These are phyloP conservation scores for Melieria picta DNA, from an alignment of 2,888 invertebrate species.

Conservation along the genomic window DNA sequence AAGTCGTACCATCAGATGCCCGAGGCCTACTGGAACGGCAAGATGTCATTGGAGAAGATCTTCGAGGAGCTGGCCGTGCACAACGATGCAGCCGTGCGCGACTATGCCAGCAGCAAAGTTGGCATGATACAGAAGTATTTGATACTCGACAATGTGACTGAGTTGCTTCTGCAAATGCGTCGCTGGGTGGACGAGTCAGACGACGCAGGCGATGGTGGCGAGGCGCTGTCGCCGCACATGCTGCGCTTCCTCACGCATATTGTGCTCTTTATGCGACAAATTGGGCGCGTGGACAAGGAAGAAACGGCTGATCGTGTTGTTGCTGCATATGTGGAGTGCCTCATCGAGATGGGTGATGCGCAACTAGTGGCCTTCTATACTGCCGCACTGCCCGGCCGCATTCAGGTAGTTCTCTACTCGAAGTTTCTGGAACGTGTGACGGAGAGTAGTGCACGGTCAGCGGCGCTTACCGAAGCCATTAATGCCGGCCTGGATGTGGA, in stretches of 20 bases:
- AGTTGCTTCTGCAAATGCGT: conserved; percentile 77
- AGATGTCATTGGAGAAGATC: conserved; percentile 75
- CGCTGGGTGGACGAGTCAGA: conserved; percentile 71
- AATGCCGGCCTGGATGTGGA: conserved; percentile 84
- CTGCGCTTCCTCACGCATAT: conserved; percentile 85
- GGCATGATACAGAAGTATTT: conserved; percentile 85
- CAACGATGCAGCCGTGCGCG: conserved; percentile 68
- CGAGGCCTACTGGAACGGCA: conserved; percentile 76
- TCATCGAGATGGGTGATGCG: conserved; percentile 80
- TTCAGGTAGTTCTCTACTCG: conserved; percentile 75
- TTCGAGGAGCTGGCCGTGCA: conserved; percentile 75
- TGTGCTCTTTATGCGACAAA: conserved; percentile 81
- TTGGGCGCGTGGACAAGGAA: conserved; percentile 78
- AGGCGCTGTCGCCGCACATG: conserved; percentile 66
- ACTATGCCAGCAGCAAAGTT: conserved; percentile 71
- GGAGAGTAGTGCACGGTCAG: conserved; percentile 70
- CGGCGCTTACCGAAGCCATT: conserved; percentile 77
- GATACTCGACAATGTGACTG: conserved; percentile 82
- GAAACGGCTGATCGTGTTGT: conserved; percentile 80
- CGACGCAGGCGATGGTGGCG: conserved; percentile 26
- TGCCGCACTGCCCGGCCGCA: conserved; percentile 76
- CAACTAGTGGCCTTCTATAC: conserved; percentile 87
- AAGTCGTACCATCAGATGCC: conserved; percentile 71
- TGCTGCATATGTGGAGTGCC: conserved; percentile 76
- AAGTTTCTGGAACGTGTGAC: conserved; percentile 76